phyloP scores from a whole-genome alignment of 2,888 invertebrate species.

The Malacosoma neustria region DNA sequence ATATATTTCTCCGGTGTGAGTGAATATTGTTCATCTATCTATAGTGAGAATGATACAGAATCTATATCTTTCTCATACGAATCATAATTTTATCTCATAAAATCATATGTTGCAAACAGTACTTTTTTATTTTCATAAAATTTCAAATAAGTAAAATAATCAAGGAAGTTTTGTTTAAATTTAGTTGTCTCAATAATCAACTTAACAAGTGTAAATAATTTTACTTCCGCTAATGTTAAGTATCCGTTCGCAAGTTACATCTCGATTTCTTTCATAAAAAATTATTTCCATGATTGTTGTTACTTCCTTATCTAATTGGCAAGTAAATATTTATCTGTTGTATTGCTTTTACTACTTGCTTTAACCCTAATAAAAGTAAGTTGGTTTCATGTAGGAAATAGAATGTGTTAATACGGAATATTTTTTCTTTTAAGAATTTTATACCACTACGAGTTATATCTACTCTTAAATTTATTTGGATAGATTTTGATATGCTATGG shows the following conservation, averaged over 20 bases:
- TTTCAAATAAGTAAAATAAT: too few species aligned
- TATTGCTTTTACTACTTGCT: slow-evolving; percentile 2
- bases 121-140: too few species aligned
- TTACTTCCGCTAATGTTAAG: not conserved
- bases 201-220: slow-evolving; percentile 7
- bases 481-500: too few species aligned
- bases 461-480: too few species aligned
- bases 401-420: slow-evolving; percentile 15
- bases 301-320: not conserved
- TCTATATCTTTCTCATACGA: too few species aligned
- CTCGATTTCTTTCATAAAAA: not conserved
- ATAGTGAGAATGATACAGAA: too few species aligned
- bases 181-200: not conserved
- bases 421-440: slow-evolving; percentile 4
- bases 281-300: not conserved
- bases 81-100: too few species aligned
- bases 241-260: not conserved
- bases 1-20: too few species aligned
- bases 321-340: slow-evolving; percentile 1
- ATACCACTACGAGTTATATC: too few species aligned
- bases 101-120: too few species aligned
- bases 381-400: slow-evolving; percentile 9
- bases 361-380: slow-evolving; percentile 7
- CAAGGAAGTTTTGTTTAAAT: not conserved
- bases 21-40: too few species aligned